phyloP scores from a whole-genome alignment of 2,113 vertebrate genomes.

The Platanista minor region DNA sequence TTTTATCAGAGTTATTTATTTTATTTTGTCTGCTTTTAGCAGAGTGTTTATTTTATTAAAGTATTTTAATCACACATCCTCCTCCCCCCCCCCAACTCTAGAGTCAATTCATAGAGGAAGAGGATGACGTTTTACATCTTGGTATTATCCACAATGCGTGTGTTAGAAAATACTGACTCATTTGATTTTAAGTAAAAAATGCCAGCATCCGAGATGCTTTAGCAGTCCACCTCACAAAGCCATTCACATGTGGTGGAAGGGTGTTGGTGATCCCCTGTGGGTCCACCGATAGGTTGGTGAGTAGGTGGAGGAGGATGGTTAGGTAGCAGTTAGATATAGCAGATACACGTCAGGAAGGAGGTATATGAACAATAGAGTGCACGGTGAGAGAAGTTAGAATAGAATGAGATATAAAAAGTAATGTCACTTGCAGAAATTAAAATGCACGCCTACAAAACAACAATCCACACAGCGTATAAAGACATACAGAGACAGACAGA shows the following conservation, averaged over 20 bases:
- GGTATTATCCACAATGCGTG: neutral
- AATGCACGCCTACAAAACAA: neutral
- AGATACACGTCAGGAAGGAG: fast-evolving
- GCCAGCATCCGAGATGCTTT: neutral
- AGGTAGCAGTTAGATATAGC: neutral
- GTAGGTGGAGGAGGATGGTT: neutral
- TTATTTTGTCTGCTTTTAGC: neutral
- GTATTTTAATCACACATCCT: neutral
- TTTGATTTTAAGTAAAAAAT: neutral
- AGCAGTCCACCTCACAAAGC: fast-evolving
- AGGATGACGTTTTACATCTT: neutral
- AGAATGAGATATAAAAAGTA: neutral
- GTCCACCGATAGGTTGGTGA: neutral
- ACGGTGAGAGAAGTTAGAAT: neutral
- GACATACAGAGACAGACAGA: neutral
- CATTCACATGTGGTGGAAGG: fast-evolving
- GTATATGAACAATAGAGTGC: neutral
- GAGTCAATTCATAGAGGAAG: neutral
- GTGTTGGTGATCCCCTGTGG: neutral
- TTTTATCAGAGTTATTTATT: neutral
- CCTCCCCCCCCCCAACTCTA: neutral
- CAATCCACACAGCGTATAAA: fast-evolving
- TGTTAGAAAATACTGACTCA: neutral
- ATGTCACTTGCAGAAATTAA: neutral
- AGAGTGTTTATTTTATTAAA: neutral